phyloP scores from a whole-genome alignment of 1,140 invertebrate species.

The Berghia stephanieae region DNA sequence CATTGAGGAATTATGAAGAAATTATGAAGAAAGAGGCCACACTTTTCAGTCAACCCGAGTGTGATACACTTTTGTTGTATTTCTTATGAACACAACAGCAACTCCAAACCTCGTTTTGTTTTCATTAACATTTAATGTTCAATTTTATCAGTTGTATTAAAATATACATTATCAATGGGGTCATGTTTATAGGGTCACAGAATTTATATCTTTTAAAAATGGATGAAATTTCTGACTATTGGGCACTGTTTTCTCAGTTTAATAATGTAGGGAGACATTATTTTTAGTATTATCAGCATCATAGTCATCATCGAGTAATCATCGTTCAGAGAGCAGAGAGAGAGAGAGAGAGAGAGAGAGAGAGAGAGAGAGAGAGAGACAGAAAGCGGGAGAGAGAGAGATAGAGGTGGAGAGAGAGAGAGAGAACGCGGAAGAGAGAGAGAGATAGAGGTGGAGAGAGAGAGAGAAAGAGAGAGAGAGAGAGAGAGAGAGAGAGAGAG shows the following conservation, averaged over 20 bases:
- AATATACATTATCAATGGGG: too few species aligned
- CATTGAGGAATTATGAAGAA: too few species aligned
- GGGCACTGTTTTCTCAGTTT: not conserved
- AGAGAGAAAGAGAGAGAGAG: slow-evolving; percentile 15
- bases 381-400: too few species aligned
- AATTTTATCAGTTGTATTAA: too few species aligned
- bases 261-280: too few species aligned
- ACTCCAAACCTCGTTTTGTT: too few species aligned
- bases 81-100: too few species aligned
- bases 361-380: not conserved
- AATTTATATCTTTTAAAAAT: not conserved
- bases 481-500: slow-evolving; percentile 11
- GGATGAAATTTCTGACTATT: not conserved
- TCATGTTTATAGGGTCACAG: too few species aligned
- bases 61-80: too few species aligned
- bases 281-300: not conserved
- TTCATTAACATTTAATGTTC: too few species aligned
- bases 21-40: too few species aligned
- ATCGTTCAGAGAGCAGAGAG: not conserved
- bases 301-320: not conserved
- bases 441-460: not conserved
- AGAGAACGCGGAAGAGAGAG: slow-evolving; percentile 8
- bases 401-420: not conserved
- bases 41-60: too few species aligned
- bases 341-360: not conserved